phyloP scores from a whole-genome alignment of 1,140 invertebrate species.

The Orius insidiosus region DNA sequence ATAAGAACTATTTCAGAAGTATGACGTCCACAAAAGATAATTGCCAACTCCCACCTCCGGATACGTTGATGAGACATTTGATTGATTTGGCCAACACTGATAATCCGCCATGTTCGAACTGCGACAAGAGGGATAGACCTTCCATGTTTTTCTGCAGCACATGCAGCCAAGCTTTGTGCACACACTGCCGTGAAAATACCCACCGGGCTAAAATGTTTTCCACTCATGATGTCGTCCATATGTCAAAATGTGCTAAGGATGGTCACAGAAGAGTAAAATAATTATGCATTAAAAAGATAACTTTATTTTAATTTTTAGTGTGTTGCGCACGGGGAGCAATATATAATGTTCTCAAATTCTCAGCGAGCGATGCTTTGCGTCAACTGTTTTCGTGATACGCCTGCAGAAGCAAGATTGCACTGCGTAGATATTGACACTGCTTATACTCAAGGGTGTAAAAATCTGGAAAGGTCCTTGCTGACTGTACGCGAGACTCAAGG shows the following conservation, averaged over 20 bases:
- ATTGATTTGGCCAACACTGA: conserved; percentile 45
- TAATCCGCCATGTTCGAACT: conserved; percentile 50
- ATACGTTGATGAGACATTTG: conserved; percentile 42
- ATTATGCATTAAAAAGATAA: conserved; percentile 7
- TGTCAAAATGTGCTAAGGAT: conserved; percentile 49
- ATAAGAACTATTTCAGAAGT: conserved; percentile 27
- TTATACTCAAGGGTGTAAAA: conserved; percentile 46
- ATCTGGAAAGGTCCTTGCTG: conserved; percentile 39
- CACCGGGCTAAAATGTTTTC: conserved; percentile 58
- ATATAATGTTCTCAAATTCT: conserved; percentile 50
- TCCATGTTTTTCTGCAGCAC: conserved; percentile 54
- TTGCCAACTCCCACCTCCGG: conserved; percentile 35
- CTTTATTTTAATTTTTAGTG: conserved; percentile 28
- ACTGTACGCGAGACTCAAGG: conserved; percentile 40
- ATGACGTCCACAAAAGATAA: conserved; percentile 40
- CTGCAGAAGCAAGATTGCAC: conserved; percentile 40
- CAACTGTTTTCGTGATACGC: conserved; percentile 48
- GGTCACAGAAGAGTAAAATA: conserved; percentile 38
- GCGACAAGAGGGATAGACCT: conserved; percentile 43
- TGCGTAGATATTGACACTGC: conserved; percentile 55
- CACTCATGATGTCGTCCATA: conserved; percentile 48
- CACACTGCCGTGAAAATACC: conserved; percentile 47
- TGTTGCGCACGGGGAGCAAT: conserved; percentile 45
- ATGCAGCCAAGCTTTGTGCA: conserved; percentile 50
- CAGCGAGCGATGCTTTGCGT: conserved; percentile 50